Evolutionary conservation across 2,888 invertebrate species (phyloP).

Genomic region (Spicauda simplicius): DNA sequence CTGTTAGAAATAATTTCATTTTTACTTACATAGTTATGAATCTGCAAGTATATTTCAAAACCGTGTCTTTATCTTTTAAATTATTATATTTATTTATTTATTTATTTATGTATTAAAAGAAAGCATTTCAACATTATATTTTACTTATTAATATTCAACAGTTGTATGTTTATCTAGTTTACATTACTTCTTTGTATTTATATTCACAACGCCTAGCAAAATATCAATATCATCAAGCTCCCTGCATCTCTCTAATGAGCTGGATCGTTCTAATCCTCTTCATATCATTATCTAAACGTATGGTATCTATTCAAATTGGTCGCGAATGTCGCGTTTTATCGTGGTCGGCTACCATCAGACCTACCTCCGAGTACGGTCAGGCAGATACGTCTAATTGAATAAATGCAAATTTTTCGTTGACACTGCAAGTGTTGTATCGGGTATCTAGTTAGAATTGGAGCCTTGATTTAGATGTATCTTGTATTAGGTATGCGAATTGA

Average conservation of each 20-base stretch:
- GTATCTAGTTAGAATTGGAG: constrained; percentile 2
- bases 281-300: constrained; percentile 57
- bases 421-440: constrained; percentile 31
- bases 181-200: no score
- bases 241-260: constrained; percentile 57
- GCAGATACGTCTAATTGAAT: constrained; percentile 33
- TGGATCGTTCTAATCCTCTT: constrained; percentile 49
- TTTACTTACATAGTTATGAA: no score
- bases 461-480: constrained; percentile 11
- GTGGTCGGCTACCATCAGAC: constrained; percentile 35
- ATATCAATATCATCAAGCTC: constrained; percentile 12
- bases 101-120: no score
- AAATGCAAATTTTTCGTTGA: constrained; percentile 33
- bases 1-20: no score
- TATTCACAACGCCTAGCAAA: neutral
- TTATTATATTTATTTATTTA: no score
- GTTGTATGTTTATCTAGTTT: no score
- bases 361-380: constrained; percentile 37
- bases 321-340: constrained; percentile 53
- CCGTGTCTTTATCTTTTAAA: no score
- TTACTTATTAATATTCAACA: no score
- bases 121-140: no score
- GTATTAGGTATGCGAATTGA: neutral
- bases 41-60: no score
- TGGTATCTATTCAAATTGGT: constrained; percentile 57